A percentile compares a stretch with the other conserved stretches of the same genome.
phyloP scores from a whole-genome alignment of 2,113 vertebrate genomes.

The Onychorhynchus coronatus region DNA sequence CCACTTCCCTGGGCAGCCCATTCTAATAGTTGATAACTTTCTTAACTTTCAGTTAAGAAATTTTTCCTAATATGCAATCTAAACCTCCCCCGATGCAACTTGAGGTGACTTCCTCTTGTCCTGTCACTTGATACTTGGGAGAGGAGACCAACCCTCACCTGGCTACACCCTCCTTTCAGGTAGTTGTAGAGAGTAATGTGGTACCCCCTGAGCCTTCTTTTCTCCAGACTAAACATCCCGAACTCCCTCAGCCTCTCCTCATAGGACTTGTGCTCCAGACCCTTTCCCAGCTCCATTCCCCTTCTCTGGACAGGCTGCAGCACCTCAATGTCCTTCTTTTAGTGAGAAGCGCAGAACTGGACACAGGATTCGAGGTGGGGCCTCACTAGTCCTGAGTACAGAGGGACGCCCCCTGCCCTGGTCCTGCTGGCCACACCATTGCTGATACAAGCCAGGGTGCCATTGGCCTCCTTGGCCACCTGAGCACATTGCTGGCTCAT shows the following conservation, averaged over 20 bases:
- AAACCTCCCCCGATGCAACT: background rate
- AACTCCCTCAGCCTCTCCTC: background rate
- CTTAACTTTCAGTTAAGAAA: background rate
- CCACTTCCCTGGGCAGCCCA: background rate
- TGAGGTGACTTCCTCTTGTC: background rate
- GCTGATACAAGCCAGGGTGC: background rate
- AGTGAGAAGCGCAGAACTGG: background rate
- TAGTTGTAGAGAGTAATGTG: background rate
- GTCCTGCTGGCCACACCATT: background rate
- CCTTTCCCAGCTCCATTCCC: background rate
- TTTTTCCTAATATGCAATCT: background rate
- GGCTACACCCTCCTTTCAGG: background rate
- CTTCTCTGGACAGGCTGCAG: background rate
- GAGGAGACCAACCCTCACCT: background rate
- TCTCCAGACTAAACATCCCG: background rate
- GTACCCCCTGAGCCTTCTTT: background rate
- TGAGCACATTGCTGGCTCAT: background rate
- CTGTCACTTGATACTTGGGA: background rate
- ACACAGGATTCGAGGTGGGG: background rate
- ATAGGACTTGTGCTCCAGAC: background rate
- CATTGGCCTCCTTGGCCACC: background rate
- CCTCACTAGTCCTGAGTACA: background rate
- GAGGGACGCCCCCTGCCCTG: background rate
- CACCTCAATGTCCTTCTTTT: background rate
- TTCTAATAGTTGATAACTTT: rapidly evolving